Evolutionary conservation across 1,140 invertebrate genomes (phyloP), one percentile per base, ranked within the genome.

Genomic region (Euwallacea similis): DNA sequence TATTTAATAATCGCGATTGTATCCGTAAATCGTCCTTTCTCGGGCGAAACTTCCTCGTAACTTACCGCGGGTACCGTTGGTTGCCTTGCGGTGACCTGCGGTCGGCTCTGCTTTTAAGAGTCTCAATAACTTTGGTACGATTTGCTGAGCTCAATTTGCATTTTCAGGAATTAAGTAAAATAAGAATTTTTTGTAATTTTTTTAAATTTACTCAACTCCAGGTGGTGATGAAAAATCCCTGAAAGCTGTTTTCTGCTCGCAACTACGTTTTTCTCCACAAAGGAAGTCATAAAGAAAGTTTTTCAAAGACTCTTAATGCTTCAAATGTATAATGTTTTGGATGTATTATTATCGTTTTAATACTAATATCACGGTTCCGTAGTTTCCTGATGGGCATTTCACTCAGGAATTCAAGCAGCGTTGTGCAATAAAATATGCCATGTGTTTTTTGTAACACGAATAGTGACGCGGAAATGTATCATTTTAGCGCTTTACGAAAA

Each of bases 1-100:
- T 65, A 66, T 71, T 71, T 71, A 71, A 71, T 71, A 71, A 71
- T 66, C 69, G 33, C 44, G 69, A 71, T 71, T 71, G 69, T 71
- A 59, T 63, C 47, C 69, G 69, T 66, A 71, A 71, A 71, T 71
- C 69, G 69, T 59, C 55, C 55, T 71, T 66, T 66, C 63, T 71
- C 59, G 43, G 61, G 53, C 61, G 42, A 15, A 58, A 71, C 69
- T 71, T 66, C 62, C 69, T 71, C 62, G 61, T 60, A 60, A 61
- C 43, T 60, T 68, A 61, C 21, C 56, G 16, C 8, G 9, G 50
- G 47, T 69, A 69, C 67, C 67, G 67, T 69, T 69, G 47, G 61
- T 69, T 62, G 67, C 67, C 67, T 69, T 21, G 41, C 47, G 67
- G 59, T 61, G 59, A 61, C 59, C 59, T 41, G 15, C 10, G 41